Base-by-base conservation (phyloP, 2,888 invertebrate species). In the Hydropsyche betteni region DNA sequence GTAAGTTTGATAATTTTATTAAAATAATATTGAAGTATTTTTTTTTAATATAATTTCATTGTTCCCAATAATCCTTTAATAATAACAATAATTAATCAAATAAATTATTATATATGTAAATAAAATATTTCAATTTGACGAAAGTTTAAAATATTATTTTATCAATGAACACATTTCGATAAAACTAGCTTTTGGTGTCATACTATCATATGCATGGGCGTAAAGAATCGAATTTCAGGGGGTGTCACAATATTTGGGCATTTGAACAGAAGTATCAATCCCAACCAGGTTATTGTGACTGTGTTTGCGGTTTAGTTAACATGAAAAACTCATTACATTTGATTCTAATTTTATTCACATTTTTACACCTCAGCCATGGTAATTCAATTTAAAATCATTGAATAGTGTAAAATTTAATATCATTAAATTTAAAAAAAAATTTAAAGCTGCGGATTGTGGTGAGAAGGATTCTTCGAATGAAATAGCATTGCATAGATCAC, bases 401-500 rank as follows among this genome's bases (percentile, higher is more conserved):
- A 55, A 10, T 55, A n/a, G n/a, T 12, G 5, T 14, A 51, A 12
- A 12, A 12, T 0, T 51, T 8, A 51, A 51, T 51, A 51, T n/a
- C 2, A 51, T 64, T 64, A 44, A 8, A 73, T 58, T 36, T 38
- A 58, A 33, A 61, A 33, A 58, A 73, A 53, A 8, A 33, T 69
- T 24, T 55, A 44, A 36, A 12, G 44, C 69, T 5, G 58, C 53
- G 12, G 68, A 75, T 24, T 75, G 75, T 53, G 72, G 53, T 33
- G 16, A 71, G 34, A 53, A 24, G 6, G 68, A 73, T 24, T 80
- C 82, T 5, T 84, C 86, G 69, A 81, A 83, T 53, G 87, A 87
- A 81, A 83, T 82, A 10, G 83, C 83, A 74, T 84, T 92, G 7
- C 88, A 87, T 79, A 83, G 85, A 3, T 86, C 89, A 77, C 81